Base-by-base conservation (phyloP, 2,797 vertebrate genomes). In the Acipenser oxyrinchus region DNA sequence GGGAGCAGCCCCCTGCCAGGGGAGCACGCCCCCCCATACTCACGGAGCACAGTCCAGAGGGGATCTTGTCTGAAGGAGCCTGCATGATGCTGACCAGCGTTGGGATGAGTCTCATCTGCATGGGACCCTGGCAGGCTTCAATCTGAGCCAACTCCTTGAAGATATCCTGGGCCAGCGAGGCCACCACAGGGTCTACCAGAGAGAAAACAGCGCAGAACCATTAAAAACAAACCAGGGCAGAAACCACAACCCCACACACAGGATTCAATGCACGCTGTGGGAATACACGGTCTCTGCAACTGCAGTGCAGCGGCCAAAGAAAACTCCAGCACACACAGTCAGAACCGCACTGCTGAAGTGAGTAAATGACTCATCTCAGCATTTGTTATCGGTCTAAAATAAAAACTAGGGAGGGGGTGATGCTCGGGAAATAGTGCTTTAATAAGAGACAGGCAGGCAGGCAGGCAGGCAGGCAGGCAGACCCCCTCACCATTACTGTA, bases 41-140 rank as follows among this genome's bases (percentile, higher is more conserved):
- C 79, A 98, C 97, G 70, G 94, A 93, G 81, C 97, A 99, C 52
- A 99, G 93, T 49, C 96, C 97, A 0, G 93, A 83, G 1, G 97
- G 96, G 77, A 99, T 94, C 89, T 99, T 99, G 89, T 99, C 96
- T 1, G 90, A 69, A 0, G 96, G 96, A 50, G 97, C 96, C 78
- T 99, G 95, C 97, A 99, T 99, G 79, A 99, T 99, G 92, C 95
- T 98, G 86, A 98, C 88, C 66, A 99, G 91, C 0, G 97, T 98
- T 69, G 97, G 97, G 73, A 99, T 98, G 69, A 99, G 91, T 50
- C 96, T 89, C 92, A 95, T 93, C 83, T 99, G 97, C 97, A 99
- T 95, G 65, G 96, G 93, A 62, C 90, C 93, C 82, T 99, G 97
- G 76, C 97, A 99, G 66, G 93, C 94, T 81, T 98, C 95, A 6